phyloP scores from a whole-genome alignment of 2,797 vertebrate species.

The Sebastes jordani region DNA sequence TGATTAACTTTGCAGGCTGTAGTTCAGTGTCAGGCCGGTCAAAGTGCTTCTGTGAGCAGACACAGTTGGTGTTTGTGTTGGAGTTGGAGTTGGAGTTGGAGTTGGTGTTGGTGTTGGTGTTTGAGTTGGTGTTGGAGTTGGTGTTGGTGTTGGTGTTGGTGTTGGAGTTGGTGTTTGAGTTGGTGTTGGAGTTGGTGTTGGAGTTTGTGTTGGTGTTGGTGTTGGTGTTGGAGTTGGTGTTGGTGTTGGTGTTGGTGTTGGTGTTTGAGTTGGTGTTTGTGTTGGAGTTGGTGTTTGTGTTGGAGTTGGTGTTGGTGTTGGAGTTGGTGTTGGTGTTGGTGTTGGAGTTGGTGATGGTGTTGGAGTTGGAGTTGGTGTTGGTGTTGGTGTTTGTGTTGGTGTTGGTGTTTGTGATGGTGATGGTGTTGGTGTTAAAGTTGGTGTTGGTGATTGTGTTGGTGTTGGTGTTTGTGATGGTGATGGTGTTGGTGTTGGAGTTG shows the following conservation, averaged over 20 bases:
- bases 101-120: accelerated
- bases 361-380: background rate
- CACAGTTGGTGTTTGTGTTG: background rate
- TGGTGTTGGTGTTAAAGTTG: background rate
- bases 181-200: too few species aligned
- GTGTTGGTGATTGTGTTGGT: background rate
- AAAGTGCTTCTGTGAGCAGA: constrained; percentile 1
- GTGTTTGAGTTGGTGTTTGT: too few species aligned
- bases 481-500: background rate
- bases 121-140: accelerated
- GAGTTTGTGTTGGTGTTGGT: background rate
- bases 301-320: too few species aligned
- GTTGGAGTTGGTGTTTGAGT: too few species aligned
- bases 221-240: too few species aligned
- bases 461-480: background rate
- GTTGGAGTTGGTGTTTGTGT: too few species aligned
- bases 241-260: too few species aligned
- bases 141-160: background rate
- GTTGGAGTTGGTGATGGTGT: background rate
- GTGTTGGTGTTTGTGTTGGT: background rate
- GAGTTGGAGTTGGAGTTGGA: accelerated
- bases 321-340: background rate
- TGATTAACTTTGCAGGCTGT: constrained; percentile 22
- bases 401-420: background rate
- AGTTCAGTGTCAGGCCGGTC: background rate